phyloP scores from a whole-genome alignment of 1,140 invertebrate genomes.

The Penaeus indicus region DNA sequence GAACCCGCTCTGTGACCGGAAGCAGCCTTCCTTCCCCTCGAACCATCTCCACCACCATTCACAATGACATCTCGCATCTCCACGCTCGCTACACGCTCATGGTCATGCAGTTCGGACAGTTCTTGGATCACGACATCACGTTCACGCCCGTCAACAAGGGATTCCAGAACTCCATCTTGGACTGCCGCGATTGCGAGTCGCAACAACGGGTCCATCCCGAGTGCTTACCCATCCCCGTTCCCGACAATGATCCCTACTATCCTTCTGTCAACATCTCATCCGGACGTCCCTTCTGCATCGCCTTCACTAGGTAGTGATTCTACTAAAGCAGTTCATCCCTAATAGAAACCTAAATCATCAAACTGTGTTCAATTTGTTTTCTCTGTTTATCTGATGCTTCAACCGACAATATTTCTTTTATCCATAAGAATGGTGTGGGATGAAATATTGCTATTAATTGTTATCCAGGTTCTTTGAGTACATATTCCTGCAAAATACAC shows the following conservation, averaged over 20 bases:
- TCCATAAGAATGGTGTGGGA: no score
- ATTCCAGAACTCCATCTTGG: conserved; percentile 75
- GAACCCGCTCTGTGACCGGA: conserved; percentile 81
- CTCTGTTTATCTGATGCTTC: no score
- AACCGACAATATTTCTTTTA: no score
- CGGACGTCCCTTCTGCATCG: conserved; percentile 88
- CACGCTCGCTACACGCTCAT: conserved; percentile 90
- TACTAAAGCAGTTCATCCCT: no score
- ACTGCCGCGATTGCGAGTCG: conserved; percentile 87
- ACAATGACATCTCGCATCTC: conserved; percentile 88
- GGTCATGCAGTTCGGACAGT: conserved; percentile 92
- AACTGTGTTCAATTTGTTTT: no score
- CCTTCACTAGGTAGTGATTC: conserved; percentile 90
- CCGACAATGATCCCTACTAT: conserved; percentile 86
- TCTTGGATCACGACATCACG: conserved; percentile 92
- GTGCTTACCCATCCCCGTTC: conserved; percentile 89
- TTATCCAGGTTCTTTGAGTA: no score
- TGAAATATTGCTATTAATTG: no score
- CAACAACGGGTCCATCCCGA: conserved; percentile 87
- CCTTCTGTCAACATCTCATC: conserved; percentile 85
- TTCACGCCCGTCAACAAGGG: conserved; percentile 74
- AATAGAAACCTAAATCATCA: no score
- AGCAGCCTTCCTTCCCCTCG: conserved; percentile 83
- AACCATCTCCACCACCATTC: conserved; percentile 86
- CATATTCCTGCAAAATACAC: no score